Evolutionary conservation across 2,113 vertebrate species (phyloP).

Genomic region (Craseonycteris thonglongyai): DNA sequence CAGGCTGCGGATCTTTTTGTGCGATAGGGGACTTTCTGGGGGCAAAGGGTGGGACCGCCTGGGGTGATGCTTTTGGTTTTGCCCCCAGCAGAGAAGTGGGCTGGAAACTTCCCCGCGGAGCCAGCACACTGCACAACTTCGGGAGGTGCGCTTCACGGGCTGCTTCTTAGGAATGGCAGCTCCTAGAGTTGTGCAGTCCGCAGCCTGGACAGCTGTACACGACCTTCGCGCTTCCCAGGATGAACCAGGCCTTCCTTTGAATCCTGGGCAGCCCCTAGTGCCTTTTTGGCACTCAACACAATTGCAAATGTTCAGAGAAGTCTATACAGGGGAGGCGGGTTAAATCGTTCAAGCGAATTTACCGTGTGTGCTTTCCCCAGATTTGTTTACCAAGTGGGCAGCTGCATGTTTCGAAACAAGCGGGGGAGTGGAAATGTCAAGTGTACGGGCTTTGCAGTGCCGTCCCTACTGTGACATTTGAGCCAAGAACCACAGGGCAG

Average conservation of each 20-base stretch:
- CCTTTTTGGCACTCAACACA: neutral
- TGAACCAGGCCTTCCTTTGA: neutral
- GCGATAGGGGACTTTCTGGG: neutral
- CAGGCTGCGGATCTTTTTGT: neutral
- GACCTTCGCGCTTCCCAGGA: neutral
- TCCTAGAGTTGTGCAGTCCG: neutral
- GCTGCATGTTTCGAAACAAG: constrained; percentile 55
- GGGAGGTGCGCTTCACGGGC: fast-evolving
- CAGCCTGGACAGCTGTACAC: neutral
- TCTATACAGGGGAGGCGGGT: neutral
- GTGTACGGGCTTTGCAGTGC: neutral
- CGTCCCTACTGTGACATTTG: neutral
- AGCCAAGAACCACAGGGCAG: neutral
- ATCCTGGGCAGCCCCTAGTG: neutral
- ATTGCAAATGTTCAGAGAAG: neutral
- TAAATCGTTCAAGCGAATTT: neutral
- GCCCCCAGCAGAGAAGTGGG: neutral
- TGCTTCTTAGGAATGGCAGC: too few relatives aligned
- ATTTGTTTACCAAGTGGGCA: constrained; percentile 59
- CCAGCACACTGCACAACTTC: neutral
- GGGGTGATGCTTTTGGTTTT: neutral
- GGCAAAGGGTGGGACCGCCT: neutral
- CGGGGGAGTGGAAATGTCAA: constrained; percentile 51
- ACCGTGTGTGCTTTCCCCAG: constrained; percentile 32
- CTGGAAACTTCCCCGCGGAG: neutral